Percentiles rank a stretch among this genome's conserved stretches.
phyloP scores from a whole-genome alignment of 2,888 invertebrate species.

The Erebia palarica region DNA sequence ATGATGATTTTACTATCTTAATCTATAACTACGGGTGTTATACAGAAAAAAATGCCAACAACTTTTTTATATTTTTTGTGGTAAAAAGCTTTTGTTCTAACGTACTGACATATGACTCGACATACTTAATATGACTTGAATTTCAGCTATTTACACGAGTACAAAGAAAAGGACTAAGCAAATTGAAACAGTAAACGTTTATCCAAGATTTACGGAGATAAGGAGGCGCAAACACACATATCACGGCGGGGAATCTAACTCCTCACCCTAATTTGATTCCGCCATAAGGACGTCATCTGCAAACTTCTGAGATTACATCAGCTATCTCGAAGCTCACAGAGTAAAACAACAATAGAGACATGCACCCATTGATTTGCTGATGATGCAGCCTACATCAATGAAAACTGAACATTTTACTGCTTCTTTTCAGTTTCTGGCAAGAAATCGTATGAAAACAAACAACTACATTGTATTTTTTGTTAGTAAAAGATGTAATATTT shows the following conservation, averaged over 20 bases:
- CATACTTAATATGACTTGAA: neutral
- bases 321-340: conserved; percentile 35
- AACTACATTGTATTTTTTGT: neutral
- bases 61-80: no score
- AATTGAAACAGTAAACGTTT: conserved; percentile 36
- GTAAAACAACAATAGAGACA: conserved; percentile 21
- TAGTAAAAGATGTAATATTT: no score
- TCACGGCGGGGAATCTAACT: conserved; percentile 39
- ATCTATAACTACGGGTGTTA: no score
- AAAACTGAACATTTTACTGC: neutral
- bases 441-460: neutral
- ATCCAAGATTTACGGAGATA: conserved; percentile 33
- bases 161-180: conserved; percentile 21
- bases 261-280: conserved; percentile 43
- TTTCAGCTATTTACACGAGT: neutral
- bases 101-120: neutral
- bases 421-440: neutral
- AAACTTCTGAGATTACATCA: conserved; percentile 42
- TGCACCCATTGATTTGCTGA: neutral
- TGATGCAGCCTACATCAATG: no score
- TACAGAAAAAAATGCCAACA: no score
- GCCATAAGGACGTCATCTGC: conserved; percentile 42
- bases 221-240: conserved; percentile 37
- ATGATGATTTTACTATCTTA: no score
- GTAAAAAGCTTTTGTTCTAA: no score